Conservation (phyloP, 2,888 invertebrate species). For the Leptinotarsa peninsularis region DNA sequence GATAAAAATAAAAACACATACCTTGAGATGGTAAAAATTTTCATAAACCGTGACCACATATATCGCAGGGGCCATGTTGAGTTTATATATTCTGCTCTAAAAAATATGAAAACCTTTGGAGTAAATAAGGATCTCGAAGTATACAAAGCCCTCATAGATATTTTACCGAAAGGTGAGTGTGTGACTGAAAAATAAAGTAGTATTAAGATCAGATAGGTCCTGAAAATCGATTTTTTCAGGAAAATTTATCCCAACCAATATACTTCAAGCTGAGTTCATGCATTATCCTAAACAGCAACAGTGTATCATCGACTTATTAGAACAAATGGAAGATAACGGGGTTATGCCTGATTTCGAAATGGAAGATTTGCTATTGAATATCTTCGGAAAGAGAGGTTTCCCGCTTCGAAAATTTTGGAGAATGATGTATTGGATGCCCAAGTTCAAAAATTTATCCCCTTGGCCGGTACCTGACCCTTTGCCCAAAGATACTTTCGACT, state of each 20-base stretch:
- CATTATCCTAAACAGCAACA: conserved; percentile 97
- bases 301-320: conserved; percentile 88
- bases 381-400: conserved; percentile 84
- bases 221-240: conserved; percentile 58
- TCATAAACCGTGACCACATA: conserved; percentile 72
- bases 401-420: conserved; percentile 82
- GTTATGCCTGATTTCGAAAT: conserved; percentile 93
- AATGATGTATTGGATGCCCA: conserved; percentile 94
- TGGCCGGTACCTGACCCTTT: conserved; percentile 84
- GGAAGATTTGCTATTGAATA: conserved; percentile 82
- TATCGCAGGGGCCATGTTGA: conserved; percentile 90
- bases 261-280: conserved; percentile 89
- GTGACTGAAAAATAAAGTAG: not conserved
- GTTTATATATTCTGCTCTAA: conserved; percentile 91
- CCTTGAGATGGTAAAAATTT: conserved; percentile 80
- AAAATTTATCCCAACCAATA: conserved; percentile 84
- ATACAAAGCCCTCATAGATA: conserved; percentile 86
- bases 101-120: conserved; percentile 89
- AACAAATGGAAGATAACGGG: conserved; percentile 92
- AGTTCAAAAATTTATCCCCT: conserved; percentile 90
- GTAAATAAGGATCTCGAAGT: conserved; percentile 88
- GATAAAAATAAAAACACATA: conserved; percentile 77
- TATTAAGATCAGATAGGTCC: no score
- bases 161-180: conserved; percentile 81
- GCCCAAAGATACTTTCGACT: conserved; percentile 80